Evolutionary conservation across 2,797 vertebrate species (phyloP), one percentile per base, ranked within the genome.

Genomic region (Catharus ustulatus): DNA sequence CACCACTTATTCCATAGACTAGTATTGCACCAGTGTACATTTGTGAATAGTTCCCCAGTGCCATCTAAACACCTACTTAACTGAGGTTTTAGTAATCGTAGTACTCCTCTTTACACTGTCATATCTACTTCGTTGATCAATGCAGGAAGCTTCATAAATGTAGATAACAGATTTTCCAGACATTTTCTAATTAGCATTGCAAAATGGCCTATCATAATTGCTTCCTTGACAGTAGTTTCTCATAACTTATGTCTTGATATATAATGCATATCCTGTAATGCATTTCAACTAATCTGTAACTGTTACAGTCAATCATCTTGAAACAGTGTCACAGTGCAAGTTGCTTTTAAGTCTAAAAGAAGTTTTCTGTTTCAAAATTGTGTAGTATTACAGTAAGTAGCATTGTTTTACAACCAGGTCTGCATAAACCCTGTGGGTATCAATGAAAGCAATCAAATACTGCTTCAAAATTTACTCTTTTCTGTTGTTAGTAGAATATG

Each of bases 221-320:
- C 94, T 95, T 95, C 59, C 78, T 85, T 94, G 96, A 91, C 92
- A 95, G 90, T 42, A 69, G 59, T 88, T 92, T 88, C 86, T 82
- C 89, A 91, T 96, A 71, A 94, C 89, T 95, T 85, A 89, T 80
- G 55, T 84, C 95, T 93, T 94, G 84, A 95, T 97, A 91, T 90
- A 97, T 95, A 97, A 97, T 94, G 89, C 91, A 94, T 95, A 77
- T n/a, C 84, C 63, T 45, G 30, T 95, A 96, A 95, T 93, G 49
- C 62, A 74, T 95, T 97, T 94, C 88, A 91, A 75, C 45, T 72
- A 75, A 54, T 91, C 79, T 91, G 34, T 88, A 84, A 84, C 87
- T 94, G 79, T 94, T 84, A 67, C 64, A 88, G 68, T 97, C 91
- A 94, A 89, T 96, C 96, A 94, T 92, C 68, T 83, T 88, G 57